Conservation (phyloP, 2,797 vertebrate species). For the Parauchenoglanis punctatus region DNA sequence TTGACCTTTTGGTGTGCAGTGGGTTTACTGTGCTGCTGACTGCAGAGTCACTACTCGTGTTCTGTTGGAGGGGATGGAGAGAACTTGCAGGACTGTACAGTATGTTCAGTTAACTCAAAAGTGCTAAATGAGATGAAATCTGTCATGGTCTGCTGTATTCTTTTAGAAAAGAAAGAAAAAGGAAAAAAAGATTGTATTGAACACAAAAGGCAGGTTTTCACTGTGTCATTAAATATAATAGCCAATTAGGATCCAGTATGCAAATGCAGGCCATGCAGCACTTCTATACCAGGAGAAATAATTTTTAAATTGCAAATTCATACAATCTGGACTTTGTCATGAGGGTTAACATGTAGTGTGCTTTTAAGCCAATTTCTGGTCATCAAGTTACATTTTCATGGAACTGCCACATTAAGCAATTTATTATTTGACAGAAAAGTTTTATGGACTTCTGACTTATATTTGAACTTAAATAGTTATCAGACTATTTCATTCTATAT, state of each 20-base stretch:
- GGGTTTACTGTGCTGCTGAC: slow-evolving; percentile 91
- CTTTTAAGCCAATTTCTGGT: background rate
- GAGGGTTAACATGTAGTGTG: background rate
- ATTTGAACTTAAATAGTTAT: background rate
- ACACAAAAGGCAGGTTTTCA: background rate
- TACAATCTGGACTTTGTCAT: background rate
- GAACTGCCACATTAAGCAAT: slow-evolving; percentile 2
- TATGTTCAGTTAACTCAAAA: background rate
- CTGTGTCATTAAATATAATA: background rate
- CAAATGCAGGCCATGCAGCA: background rate
- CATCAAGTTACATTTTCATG: background rate
- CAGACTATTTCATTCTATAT: background rate
- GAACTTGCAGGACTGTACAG: background rate
- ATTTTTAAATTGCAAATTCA: background rate
- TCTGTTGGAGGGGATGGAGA: slow-evolving; percentile 57
- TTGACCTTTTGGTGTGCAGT: slow-evolving; percentile 86
- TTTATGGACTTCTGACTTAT: slow-evolving; percentile 11
- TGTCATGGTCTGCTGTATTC: background rate
- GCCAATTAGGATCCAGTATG: slow-evolving; percentile 3
- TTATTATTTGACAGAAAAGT: background rate
- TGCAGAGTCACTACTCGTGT: slow-evolving; percentile 76
- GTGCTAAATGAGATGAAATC: background rate
- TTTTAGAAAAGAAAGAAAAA: slow-evolving; percentile 50
- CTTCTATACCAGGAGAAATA: background rate
- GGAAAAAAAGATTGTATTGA: slow-evolving; percentile 4